These are phyloP conservation scores for Perca flavescens DNA, from an alignment of 2,113 vertebrate species.

Conservation along the genomic window DNA sequence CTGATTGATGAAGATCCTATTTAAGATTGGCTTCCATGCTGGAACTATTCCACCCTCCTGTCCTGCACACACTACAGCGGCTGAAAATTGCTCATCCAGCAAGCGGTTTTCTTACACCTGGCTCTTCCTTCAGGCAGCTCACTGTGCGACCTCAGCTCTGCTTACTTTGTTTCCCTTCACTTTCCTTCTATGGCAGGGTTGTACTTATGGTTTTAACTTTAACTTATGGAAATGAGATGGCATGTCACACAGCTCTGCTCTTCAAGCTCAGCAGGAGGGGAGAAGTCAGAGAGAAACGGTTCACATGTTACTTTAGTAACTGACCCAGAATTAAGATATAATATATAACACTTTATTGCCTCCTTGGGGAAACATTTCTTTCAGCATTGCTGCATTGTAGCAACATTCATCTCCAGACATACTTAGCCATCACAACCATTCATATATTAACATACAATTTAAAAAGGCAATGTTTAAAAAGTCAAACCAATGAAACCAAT, in stretches of 20 bases:
- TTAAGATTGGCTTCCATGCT: constrained; percentile 90
- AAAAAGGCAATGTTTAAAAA: no score
- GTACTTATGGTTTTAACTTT: neutral
- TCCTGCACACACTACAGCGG: neutral
- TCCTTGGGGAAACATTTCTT: neutral
- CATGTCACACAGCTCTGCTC: neutral
- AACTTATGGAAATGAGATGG: no score
- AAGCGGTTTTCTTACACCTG: neutral
- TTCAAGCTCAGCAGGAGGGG: neutral
- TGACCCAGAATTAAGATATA: neutral
- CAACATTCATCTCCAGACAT: neutral
- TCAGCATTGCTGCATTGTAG: neutral
- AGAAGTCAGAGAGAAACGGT: neutral
- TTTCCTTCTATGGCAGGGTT: neutral
- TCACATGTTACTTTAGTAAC: neutral
- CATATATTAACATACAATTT: no score
- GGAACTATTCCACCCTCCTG: constrained; percentile 79
- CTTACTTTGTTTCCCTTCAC: neutral
- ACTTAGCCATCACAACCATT: neutral
- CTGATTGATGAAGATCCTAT: constrained; percentile 94
- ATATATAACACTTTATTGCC: neutral
- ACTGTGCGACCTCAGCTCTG: neutral
- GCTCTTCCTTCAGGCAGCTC: neutral
- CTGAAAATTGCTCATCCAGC: neutral
- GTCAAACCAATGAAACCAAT: no score